Base-by-base conservation (phyloP, 2,113 vertebrate genomes). In the Miniopterus natalensis region DNA sequence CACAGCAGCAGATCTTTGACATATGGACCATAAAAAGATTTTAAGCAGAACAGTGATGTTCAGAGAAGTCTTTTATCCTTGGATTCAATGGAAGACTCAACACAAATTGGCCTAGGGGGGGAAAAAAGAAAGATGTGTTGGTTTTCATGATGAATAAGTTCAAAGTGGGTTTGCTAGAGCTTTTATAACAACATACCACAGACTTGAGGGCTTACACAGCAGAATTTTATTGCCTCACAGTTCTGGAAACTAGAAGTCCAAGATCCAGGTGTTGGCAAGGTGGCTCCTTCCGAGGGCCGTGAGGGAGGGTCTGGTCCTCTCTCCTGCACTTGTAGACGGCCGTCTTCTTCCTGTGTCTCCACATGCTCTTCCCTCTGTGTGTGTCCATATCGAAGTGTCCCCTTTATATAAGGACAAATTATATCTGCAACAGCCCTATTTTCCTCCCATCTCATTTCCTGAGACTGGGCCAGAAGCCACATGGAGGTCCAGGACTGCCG, bases 291-390 rank as follows among this genome's bases (percentile, higher is more conserved):
- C 0, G 3, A 0, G 4, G 51, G 45, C 79, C 10, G 4, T 0
- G 36, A 47, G 15, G 23, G 12, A 23, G n/a, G n/a, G 1, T 23
- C 40, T 13, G 21, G 12, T 4, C 92, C 57, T 27, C 23, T 9
- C 14, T 18, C 29, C 21, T 8, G 2, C 40, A 42, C 75, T 3
- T 42, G 17, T 0, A 23, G 29, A 12, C 0, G 8, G 40, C 53
- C 2, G 0, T 4, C 55, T 2, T 63, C 80, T 40, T 40, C 51
- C 8, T 0, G 2, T 2, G 21, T 29, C 89, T 71, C 13, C 86
- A 1, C 0, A 0, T 6, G 18, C 0, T 11, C 78, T 4, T 40
- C 23, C 11, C 49, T 20, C 8, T 14, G 0, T 17, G 7, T 1
- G 49, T 3, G 1, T 14, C 25, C 14, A 11, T 2, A 2, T 45